A percentile compares a stretch with the other conserved stretches of the same genome.
Evolutionary conservation across 2,888 invertebrate species (phyloP).

Genomic region (Drosophila stalkeri): DNA sequence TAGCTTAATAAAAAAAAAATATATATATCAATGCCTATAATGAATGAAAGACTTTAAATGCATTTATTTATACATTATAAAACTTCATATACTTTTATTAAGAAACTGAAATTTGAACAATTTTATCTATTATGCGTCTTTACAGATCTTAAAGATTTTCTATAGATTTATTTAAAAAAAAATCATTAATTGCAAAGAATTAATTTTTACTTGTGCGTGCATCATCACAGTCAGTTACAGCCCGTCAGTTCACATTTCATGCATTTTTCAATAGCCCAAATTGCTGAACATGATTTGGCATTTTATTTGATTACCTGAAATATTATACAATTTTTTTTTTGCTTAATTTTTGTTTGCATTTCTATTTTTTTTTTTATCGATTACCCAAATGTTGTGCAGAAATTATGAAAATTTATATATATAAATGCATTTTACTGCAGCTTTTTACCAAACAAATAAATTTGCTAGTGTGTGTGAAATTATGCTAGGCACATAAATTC

Average conservation of each 20-base stretch:
- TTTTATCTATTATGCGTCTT: too few relatives aligned
- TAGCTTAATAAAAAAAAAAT: too few relatives aligned
- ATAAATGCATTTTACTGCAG: constrained; percentile 11
- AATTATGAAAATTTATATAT: constrained; percentile 3
- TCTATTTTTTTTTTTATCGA: constrained; percentile 31
- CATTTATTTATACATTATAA: too few relatives aligned
- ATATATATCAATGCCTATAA: too few relatives aligned
- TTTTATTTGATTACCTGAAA: constrained; percentile 32
- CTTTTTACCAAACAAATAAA: constrained; percentile 1
- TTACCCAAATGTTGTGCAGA: constrained; percentile 15
- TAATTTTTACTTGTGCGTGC: not conserved
- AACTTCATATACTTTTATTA: too few relatives aligned
- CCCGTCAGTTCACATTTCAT: not conserved
- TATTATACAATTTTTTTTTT: constrained; percentile 11
- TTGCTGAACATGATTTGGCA: constrained; percentile 51
- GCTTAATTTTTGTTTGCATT: constrained; percentile 21
- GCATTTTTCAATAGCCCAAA: constrained; percentile 29
- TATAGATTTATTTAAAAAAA: too few relatives aligned
- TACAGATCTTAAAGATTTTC: too few relatives aligned
- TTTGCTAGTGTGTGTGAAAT: not conserved
- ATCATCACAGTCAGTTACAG: not conserved
- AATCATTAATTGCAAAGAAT: not conserved
- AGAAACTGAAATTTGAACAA: too few relatives aligned
- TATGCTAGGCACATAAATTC: not conserved
- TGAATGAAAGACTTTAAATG: too few relatives aligned